phyloP scores from a whole-genome alignment of 1,140 invertebrate genomes.

The Ceratina australensis region DNA sequence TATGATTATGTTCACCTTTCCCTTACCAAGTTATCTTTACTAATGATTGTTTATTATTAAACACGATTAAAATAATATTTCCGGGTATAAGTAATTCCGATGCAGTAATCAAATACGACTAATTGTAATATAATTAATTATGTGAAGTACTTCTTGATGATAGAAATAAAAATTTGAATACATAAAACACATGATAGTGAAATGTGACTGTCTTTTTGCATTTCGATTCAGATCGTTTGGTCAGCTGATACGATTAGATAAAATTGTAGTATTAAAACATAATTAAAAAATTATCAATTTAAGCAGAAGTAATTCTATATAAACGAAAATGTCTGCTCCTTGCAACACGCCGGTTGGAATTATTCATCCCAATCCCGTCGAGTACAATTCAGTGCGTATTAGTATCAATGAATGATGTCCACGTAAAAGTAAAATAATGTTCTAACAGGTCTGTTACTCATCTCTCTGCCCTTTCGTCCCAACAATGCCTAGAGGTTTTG shows the following conservation, averaged over 20 bases:
- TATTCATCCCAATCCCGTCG: background rate
- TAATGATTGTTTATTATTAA: background rate
- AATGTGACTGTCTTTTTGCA: background rate
- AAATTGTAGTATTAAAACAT: background rate
- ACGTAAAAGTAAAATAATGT: background rate
- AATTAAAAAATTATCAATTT: background rate
- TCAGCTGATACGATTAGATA: background rate
- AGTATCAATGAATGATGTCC: background rate
- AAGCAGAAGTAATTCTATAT: background rate
- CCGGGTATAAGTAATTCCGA: background rate
- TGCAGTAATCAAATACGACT: background rate
- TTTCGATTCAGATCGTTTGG: background rate
- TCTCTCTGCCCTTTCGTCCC: conserved; percentile 1
- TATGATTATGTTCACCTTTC: conserved; percentile 69
- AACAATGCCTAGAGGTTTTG: conserved; percentile 9
- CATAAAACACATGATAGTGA: background rate
- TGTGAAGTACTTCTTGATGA: background rate
- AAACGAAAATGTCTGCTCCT: background rate
- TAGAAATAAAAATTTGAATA: no score
- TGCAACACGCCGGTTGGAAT: no score
- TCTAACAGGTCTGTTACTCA: background rate
- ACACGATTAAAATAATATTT: background rate
- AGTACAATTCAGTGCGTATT: background rate
- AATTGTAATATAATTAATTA: background rate
- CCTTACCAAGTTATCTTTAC: conserved; percentile 61